These are phyloP conservation scores for Myioborus miniatus DNA, from an alignment of 2,797 vertebrate genomes.

Conservation along the genomic window DNA sequence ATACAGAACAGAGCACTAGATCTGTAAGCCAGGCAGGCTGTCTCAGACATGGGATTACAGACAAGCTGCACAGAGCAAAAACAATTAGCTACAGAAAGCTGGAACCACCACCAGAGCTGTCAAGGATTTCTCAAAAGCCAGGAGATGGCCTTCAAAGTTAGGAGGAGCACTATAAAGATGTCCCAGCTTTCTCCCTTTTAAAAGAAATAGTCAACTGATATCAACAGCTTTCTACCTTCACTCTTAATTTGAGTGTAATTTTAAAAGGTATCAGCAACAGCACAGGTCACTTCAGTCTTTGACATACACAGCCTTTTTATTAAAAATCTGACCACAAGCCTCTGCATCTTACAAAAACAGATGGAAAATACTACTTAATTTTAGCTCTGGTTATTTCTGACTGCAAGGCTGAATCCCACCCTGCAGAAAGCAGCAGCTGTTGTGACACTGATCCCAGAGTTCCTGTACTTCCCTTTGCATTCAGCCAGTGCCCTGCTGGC, in stretches of 20 bases:
- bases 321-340: not conserved
- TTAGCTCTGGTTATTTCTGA: constrained; percentile 64
- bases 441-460: not conserved
- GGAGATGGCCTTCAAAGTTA: not conserved
- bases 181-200: not conserved
- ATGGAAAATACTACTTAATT: constrained; percentile 58
- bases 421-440: constrained; percentile 42
- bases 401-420: not conserved
- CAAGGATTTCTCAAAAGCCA: not conserved
- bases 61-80: not conserved
- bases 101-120: not conserved
- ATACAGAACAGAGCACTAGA: not conserved
- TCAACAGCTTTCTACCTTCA: not conserved
- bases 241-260: not conserved
- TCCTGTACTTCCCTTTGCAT: not conserved
- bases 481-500: not conserved
- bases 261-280: not conserved
- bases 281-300: not conserved
- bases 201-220: not conserved
- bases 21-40: not conserved
- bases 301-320: not conserved
- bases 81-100: not conserved
- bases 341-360: not conserved
- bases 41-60: not conserved
- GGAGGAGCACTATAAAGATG: not conserved